phyloP scores from a whole-genome alignment of 2,888 invertebrate species.

The Napeogenes sylphis region DNA sequence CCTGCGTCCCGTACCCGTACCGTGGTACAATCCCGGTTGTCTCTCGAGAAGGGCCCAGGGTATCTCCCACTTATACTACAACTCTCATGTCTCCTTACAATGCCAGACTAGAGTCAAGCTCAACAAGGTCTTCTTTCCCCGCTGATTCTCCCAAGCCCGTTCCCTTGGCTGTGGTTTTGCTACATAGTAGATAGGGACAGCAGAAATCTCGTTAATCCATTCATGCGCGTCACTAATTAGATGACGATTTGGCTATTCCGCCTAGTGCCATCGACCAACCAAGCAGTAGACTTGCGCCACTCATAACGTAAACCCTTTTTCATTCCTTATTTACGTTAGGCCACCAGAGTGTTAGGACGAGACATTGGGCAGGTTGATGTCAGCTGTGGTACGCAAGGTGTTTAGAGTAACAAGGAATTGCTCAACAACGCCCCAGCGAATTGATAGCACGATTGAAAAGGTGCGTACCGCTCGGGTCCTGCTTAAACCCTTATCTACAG shows the following conservation, averaged over 20 bases:
- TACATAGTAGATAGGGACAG: slow-evolving; percentile 40
- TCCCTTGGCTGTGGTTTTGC: too few relatives aligned
- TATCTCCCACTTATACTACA: slow-evolving; percentile 63
- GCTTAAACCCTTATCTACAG: slow-evolving; percentile 15
- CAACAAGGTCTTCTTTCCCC: slow-evolving; percentile 85
- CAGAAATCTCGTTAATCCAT: slow-evolving; percentile 80
- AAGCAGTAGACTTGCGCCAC: not conserved
- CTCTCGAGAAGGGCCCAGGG: too few relatives aligned
- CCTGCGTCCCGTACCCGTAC: not conserved
- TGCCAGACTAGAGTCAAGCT: slow-evolving; percentile 82
- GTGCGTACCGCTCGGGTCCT: slow-evolving; percentile 8
- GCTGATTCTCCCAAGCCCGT: slow-evolving; percentile 61
- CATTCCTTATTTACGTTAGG: not conserved
- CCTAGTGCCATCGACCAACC: not conserved
- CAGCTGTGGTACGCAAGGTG: slow-evolving; percentile 2
- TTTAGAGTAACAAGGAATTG: not conserved
- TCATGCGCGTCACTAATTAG: slow-evolving; percentile 80
- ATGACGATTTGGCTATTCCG: slow-evolving; percentile 75
- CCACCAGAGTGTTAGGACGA: not conserved
- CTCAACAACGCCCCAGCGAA: not conserved
- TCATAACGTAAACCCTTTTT: not conserved
- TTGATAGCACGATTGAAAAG: not conserved
- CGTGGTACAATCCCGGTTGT: too few relatives aligned
- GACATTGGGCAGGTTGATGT: slow-evolving; percentile 16
- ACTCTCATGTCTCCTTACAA: slow-evolving; percentile 80